A percentile compares a stretch with the other conserved stretches of the same genome.
Conservation (phyloP, 2,797 vertebrate genomes). For the Staurois parvus region DNA sequence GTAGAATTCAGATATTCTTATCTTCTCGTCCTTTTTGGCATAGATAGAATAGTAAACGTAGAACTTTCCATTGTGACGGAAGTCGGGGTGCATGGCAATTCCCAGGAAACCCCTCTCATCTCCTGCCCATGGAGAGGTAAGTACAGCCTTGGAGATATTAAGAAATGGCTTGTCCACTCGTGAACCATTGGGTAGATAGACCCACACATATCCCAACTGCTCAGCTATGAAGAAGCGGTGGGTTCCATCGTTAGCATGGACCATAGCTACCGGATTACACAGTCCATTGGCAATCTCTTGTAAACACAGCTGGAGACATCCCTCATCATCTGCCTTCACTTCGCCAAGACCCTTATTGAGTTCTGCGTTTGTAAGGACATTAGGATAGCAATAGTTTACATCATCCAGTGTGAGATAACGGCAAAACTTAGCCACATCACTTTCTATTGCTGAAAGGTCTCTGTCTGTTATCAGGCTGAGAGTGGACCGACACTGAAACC, state of each 20-base stretch:
- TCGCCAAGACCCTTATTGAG: constrained; percentile 79
- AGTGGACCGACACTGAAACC: constrained; percentile 80
- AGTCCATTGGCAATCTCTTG: constrained; percentile 82
- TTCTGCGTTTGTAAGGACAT: constrained; percentile 75
- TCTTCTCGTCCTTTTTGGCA: constrained; percentile 79
- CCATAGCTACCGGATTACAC: constrained; percentile 84
- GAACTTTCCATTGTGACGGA: constrained; percentile 76
- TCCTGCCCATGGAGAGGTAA: constrained; percentile 82
- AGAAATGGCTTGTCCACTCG: constrained; percentile 82
- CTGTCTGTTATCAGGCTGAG: constrained; percentile 77
- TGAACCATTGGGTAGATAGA: constrained; percentile 82
- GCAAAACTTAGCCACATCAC: constrained; percentile 76
- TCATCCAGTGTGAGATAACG: constrained; percentile 80
- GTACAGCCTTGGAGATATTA: constrained; percentile 80
- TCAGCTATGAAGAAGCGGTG: constrained; percentile 85
- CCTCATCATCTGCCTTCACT: constrained; percentile 76
- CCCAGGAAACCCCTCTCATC: constrained; percentile 86
- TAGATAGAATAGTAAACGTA: constrained; percentile 86
- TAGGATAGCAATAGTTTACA: constrained; percentile 84
- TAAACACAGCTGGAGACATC: constrained; percentile 84
- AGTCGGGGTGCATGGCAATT: constrained; percentile 80
- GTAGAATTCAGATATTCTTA: constrained; percentile 83
- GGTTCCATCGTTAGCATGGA: constrained; percentile 82
- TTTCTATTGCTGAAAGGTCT: constrained; percentile 70
- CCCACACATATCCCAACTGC: constrained; percentile 85